Percentiles rank a stretch among this genome's conserved stretches.
Evolutionary conservation across 2,113 vertebrate species (phyloP).

Genomic region (Acinonyx jubatus): DNA sequence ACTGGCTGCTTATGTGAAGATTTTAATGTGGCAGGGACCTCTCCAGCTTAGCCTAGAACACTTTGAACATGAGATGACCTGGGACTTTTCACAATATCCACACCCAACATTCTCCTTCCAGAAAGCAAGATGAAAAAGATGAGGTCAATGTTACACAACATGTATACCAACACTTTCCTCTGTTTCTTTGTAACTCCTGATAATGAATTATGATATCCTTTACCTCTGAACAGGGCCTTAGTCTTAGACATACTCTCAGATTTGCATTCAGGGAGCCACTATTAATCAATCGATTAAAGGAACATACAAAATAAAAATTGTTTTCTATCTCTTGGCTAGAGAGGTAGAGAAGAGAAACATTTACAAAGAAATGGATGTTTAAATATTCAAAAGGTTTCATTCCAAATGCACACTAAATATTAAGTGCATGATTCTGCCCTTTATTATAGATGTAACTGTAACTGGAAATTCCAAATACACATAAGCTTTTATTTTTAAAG

Average conservation of each 20-base stretch:
- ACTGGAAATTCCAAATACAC: neutral
- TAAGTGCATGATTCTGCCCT: neutral
- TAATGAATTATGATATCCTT: neutral
- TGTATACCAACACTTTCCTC: neutral
- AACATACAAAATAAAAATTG: neutral
- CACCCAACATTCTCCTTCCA: neutral
- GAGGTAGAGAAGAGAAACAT: neutral
- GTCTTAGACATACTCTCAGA: neutral
- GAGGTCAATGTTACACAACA: neutral
- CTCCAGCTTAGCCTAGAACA: neutral
- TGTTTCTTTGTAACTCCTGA: neutral
- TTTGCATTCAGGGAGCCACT: neutral
- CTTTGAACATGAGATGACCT: neutral
- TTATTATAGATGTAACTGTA: neutral
- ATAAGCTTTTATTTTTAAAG: neutral
- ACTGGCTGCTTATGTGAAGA: neutral
- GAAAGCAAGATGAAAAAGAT: neutral
- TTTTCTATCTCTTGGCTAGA: neutral
- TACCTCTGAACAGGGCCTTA: neutral
- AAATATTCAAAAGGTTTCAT: neutral
- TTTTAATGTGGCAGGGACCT: neutral
- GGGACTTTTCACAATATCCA: neutral
- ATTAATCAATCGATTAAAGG: neutral
- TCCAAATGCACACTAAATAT: neutral
- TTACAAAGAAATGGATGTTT: neutral